Evolutionary conservation across 2,113 vertebrate genomes (phyloP).

Genomic region (Corythaixoides concolor): DNA sequence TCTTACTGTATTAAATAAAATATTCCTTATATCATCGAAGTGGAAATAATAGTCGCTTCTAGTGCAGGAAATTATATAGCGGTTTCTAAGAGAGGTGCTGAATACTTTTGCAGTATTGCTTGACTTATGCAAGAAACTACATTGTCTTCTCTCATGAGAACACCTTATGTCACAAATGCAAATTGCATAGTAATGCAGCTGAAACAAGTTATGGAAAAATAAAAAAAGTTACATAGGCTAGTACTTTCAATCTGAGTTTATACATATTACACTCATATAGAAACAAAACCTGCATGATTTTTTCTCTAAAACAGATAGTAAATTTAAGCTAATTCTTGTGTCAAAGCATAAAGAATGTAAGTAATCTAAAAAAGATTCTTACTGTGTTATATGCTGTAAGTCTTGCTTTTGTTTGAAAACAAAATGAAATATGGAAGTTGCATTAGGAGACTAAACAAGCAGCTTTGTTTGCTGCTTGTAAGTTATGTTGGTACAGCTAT

Average conservation of each 20-base stretch:
- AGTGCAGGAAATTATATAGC: not conserved
- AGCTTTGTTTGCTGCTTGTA: not conserved
- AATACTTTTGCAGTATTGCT: not conserved
- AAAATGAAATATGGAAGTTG: not conserved
- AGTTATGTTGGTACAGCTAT: not conserved
- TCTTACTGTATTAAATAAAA: not conserved
- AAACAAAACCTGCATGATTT: not conserved
- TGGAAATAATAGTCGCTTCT: not conserved
- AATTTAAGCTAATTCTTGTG: not conserved
- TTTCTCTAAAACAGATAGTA: not conserved
- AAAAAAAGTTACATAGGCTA: not conserved
- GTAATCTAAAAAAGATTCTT: not conserved
- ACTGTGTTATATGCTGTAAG: not conserved
- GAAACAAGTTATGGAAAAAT: not conserved
- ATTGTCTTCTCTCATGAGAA: not conserved
- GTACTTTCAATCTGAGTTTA: not conserved
- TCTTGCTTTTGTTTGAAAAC: not conserved
- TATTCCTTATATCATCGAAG: not conserved
- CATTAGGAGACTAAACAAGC: not conserved
- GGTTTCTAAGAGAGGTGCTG: not conserved
- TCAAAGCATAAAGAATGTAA: not conserved
- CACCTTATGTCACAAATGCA: not conserved
- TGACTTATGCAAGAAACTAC: not conserved
- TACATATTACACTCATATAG: fast-evolving
- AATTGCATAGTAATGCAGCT: not conserved